Evolutionary conservation across 2,113 vertebrate species (phyloP).

Genomic region (Dermatemys mawii): DNA sequence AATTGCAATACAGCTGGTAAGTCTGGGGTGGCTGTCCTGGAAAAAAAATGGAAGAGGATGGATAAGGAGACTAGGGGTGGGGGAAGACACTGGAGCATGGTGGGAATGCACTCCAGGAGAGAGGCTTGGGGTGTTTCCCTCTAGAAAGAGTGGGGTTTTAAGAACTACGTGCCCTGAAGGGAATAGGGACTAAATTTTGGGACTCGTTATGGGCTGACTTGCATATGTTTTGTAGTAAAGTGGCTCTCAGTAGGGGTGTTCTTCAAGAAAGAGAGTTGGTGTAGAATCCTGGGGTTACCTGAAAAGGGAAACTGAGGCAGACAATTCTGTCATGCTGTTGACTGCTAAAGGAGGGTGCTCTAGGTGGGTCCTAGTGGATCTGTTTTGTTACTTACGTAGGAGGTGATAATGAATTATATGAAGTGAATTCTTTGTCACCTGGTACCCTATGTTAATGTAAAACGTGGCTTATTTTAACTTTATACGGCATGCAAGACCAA

Average conservation of each 20-base stretch:
- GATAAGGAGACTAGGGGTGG: not conserved
- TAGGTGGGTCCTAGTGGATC: not conserved
- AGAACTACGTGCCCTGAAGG: not conserved
- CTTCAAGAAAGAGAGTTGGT: not conserved
- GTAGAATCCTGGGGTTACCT: not conserved
- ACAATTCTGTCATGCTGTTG: not conserved
- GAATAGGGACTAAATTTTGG: not conserved
- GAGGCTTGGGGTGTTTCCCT: not conserved
- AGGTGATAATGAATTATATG: rapidly evolving
- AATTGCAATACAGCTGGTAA: not conserved
- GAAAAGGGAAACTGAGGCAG: not conserved
- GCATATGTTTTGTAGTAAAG: not conserved
- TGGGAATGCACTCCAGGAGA: not conserved
- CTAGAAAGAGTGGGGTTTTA: not conserved
- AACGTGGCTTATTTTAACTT: not conserved
- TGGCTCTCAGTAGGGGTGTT: not conserved
- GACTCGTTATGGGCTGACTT: not conserved
- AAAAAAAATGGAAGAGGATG: not conserved
- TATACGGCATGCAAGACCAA: not conserved
- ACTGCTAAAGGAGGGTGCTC: not conserved
- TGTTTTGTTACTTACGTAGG: not conserved
- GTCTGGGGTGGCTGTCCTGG: not conserved
- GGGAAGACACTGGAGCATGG: not conserved
- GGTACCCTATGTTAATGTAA: rapidly evolving
- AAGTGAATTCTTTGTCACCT: not conserved